Evolutionary conservation across 2,113 vertebrate species (phyloP).

Genomic region (Coracopsis vasa): DNA sequence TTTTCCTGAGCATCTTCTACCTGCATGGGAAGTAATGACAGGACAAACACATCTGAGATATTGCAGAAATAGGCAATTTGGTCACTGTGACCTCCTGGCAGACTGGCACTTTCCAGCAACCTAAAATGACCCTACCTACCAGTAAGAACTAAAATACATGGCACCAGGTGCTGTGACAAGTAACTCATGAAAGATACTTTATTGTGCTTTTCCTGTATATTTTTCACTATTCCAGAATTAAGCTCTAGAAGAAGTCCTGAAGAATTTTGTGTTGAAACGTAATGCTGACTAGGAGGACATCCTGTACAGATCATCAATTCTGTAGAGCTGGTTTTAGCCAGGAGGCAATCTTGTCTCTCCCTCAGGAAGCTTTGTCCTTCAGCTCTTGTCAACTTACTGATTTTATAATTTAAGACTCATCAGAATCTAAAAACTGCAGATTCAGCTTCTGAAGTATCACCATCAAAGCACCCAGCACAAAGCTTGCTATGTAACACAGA

Average conservation of each 20-base stretch:
- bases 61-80: background rate
- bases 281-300: background rate
- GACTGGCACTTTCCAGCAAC: background rate
- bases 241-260: background rate
- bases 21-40: background rate
- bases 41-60: background rate
- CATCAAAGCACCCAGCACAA: background rate
- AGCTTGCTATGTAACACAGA: background rate
- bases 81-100: background rate
- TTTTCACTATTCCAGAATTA: background rate
- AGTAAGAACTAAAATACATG: background rate
- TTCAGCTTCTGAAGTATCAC: background rate
- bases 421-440: background rate
- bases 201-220: background rate
- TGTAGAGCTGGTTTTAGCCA: background rate
- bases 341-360: background rate
- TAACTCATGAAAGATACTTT: background rate
- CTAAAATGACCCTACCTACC: background rate
- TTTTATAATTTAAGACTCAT: background rate
- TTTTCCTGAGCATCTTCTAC: background rate
- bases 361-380: background rate
- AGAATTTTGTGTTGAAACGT: background rate
- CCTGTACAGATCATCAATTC: background rate
- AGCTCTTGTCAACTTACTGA: background rate
- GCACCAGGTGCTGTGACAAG: background rate